Conservation (phyloP, 2,113 vertebrate genomes). For the Chlamydotis undulata region DNA sequence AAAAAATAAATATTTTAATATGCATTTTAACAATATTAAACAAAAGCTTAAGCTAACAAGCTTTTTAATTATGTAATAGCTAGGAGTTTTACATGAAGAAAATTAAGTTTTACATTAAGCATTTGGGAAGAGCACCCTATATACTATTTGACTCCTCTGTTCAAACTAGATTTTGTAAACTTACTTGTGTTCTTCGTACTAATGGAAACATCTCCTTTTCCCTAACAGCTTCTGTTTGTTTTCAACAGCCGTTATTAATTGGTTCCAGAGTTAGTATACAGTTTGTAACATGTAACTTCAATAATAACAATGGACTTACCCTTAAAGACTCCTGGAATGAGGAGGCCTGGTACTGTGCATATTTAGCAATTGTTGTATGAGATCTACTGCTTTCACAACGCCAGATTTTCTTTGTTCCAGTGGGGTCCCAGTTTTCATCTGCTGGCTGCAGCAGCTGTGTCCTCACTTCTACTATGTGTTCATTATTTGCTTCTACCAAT, state of each 20-base stretch:
- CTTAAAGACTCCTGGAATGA: constrained; percentile 98
- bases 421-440: constrained; percentile 97
- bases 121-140: not conserved
- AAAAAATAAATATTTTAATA: not conserved
- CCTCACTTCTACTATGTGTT: constrained; percentile 96
- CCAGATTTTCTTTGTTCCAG: constrained; percentile 94
- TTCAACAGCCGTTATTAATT: not conserved
- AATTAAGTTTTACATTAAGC: not conserved
- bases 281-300: not conserved
- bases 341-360: constrained; percentile 97
- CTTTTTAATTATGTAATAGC: not conserved
- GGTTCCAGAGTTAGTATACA: not conserved
- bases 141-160: not conserved
- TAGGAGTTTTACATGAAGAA: not conserved
- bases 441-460: constrained; percentile 94
- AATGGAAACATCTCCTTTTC: not conserved
- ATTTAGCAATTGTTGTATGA: constrained; percentile 96
- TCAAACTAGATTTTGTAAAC: not conserved
- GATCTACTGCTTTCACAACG: constrained; percentile 97
- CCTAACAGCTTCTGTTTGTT: not conserved
- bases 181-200: not conserved
- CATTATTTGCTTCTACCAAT: constrained; percentile 96
- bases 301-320: constrained; percentile 76
- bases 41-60: not conserved
- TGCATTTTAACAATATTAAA: not conserved